A percentile compares a stretch with the other conserved stretches of the same genome.
Evolutionary conservation across 1,140 invertebrate species (phyloP).

Genomic region (Manduca sexta): DNA sequence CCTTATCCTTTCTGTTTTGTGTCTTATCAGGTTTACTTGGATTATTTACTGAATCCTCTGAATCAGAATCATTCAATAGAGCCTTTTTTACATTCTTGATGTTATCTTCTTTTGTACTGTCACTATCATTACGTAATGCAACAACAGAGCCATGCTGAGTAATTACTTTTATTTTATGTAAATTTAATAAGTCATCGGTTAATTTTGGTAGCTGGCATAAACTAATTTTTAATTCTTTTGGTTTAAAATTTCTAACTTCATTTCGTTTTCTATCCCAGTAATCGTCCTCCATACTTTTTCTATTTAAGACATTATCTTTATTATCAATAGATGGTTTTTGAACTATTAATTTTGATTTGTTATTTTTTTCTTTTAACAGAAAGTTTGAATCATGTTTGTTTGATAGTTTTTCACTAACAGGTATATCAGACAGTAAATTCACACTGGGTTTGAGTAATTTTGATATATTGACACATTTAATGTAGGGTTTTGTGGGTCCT

Average conservation of each 20-base stretch:
- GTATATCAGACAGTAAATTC: too few species aligned
- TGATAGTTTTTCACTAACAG: conserved; percentile 23
- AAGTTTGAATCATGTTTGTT: conserved; percentile 6
- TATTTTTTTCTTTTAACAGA: too few species aligned
- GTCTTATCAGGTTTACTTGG: background rate
- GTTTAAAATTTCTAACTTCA: conserved; percentile 41
- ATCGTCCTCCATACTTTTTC: conserved; percentile 16
- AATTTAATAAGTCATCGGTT: conserved; percentile 28
- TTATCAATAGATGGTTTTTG: too few species aligned
- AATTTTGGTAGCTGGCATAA: conserved; percentile 39
- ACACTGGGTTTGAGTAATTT: conserved; percentile 50
- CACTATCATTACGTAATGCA: conserved; percentile 22
- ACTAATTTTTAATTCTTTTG: conserved; percentile 41
- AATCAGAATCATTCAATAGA: conserved; percentile 26
- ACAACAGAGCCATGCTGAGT: conserved; percentile 25
- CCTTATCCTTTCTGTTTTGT: too few species aligned
- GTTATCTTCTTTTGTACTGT: conserved; percentile 6
- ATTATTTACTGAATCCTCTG: conserved; percentile 6
- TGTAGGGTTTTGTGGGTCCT: conserved; percentile 22
- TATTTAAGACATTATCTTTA: background rate
- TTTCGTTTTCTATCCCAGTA: conserved; percentile 34
- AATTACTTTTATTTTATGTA: conserved; percentile 38
- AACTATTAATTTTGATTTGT: too few species aligned
- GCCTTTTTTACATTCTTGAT: conserved; percentile 20
- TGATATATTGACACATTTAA: conserved; percentile 57